Percentiles rank a stretch among this genome's conserved stretches.
Evolutionary conservation across 2,113 vertebrate genomes (phyloP).

Genomic region (Hippolais icterina): DNA sequence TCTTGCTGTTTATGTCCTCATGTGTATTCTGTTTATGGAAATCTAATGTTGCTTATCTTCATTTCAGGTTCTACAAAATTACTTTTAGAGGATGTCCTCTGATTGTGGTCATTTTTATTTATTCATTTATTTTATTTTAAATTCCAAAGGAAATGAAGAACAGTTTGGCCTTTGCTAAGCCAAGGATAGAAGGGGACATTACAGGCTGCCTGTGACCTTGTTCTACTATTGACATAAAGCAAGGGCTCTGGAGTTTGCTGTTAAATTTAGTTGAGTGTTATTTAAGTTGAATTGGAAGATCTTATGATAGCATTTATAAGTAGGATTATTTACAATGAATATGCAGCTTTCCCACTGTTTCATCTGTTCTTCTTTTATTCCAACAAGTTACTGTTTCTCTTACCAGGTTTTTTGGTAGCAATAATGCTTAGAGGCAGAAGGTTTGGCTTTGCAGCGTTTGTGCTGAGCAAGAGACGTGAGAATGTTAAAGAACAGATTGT

Average conservation of each 20-base stretch:
- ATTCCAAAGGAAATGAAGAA: not conserved
- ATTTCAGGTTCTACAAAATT: not conserved
- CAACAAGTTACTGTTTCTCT: not conserved
- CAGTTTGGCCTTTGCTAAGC: not conserved
- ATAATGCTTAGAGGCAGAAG: not conserved
- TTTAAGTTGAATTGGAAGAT: not conserved
- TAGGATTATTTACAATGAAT: constrained; percentile 8
- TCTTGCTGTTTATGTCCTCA: not conserved
- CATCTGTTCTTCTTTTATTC: not conserved
- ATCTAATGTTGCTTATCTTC: not conserved
- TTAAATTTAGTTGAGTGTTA: constrained; percentile 36
- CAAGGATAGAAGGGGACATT: not conserved
- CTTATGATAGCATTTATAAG: not conserved
- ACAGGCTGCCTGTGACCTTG: not conserved
- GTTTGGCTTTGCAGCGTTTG: not conserved
- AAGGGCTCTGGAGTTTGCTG: not conserved
- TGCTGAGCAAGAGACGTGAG: not conserved
- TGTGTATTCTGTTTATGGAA: not conserved
- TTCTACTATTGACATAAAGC: constrained; percentile 6
- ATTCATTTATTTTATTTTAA: not conserved
- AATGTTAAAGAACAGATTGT: not conserved
- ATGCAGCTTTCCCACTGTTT: not conserved
- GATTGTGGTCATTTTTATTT: not conserved
- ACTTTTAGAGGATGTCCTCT: not conserved
- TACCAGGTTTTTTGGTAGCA: not conserved